A percentile compares a stretch with the other conserved stretches of the same genome.
Evolutionary conservation across 1,140 invertebrate species (phyloP).

Genomic region (Aphaenogaster rudis): DNA sequence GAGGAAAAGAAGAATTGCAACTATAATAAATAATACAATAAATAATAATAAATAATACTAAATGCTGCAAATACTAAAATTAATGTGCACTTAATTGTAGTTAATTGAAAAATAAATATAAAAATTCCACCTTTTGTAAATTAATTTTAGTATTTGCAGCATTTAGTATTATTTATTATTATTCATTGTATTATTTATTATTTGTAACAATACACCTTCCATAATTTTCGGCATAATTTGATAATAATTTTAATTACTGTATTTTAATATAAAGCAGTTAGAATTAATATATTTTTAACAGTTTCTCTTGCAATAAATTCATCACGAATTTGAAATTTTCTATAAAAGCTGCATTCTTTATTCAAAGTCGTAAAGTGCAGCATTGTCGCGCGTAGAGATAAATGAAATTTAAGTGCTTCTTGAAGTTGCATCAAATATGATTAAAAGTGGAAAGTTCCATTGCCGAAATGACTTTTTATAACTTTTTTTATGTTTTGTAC

Average conservation of each 20-base stretch:
- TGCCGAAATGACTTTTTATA: not conserved
- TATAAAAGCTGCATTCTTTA: conserved; percentile 4
- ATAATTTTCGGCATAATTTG: not conserved
- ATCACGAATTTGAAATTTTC: not conserved
- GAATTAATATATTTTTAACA: conserved; percentile 14
- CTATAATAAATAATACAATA: not conserved
- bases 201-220: not conserved
- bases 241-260: not conserved
- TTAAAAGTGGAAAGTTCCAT: not conserved
- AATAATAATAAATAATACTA: not conserved
- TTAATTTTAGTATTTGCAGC: not conserved
- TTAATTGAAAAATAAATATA: not conserved
- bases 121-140: not conserved
- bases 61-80: not conserved
- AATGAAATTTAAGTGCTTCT: conserved; percentile 4
- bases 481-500: too few relatives aligned
- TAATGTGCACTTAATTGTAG: not conserved
- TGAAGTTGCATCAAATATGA: not conserved
- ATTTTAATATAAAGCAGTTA: not conserved
- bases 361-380: not conserved
- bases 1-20: too few relatives aligned
- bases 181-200: not conserved
- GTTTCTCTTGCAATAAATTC: not conserved
- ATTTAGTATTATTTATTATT: not conserved
- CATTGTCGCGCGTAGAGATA: not conserved